Evolutionary conservation across 2,888 invertebrate genomes (phyloP).

Genomic region (Campoplex capitator): DNA sequence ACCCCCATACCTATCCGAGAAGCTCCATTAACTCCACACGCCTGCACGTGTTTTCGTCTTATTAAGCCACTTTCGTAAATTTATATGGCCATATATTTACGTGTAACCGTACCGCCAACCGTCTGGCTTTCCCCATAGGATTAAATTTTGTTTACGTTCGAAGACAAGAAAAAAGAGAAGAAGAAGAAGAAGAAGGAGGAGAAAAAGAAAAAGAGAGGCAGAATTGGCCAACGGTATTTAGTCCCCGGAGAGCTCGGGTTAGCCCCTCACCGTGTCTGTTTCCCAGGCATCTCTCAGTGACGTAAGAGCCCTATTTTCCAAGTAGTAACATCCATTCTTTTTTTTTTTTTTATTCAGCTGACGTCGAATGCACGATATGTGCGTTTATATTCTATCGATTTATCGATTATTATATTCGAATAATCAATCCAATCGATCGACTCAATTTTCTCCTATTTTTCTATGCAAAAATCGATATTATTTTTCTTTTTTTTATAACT

Average conservation of each 20-base stretch:
- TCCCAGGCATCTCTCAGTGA: slow-evolving; percentile 3
- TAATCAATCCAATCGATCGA: neutral
- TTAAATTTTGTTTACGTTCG: slow-evolving; percentile 59
- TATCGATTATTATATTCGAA: neutral
- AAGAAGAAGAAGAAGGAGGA: neutral
- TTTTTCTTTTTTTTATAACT: too few relatives aligned
- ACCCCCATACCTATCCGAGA: neutral
- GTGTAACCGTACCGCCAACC: slow-evolving; percentile 29
- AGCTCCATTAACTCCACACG: neutral
- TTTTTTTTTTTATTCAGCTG: neutral
- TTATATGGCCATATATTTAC: neutral
- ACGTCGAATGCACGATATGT: neutral
- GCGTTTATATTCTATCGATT: too few relatives aligned
- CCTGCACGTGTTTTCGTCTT: neutral
- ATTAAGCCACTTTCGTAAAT: slow-evolving; percentile 5
- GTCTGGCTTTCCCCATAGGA: slow-evolving; percentile 44
- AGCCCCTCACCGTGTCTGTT: neutral
- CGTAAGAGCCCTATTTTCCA: slow-evolving; percentile 12
- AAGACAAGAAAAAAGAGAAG: slow-evolving; percentile 41
- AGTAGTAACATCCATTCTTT: neutral
- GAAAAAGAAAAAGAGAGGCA: neutral
- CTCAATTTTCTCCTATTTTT: neutral
- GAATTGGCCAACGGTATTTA: slow-evolving; percentile 19
- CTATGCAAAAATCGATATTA: neutral
- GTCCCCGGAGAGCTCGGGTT: neutral